A percentile compares a stretch with the other conserved stretches of the same genome.
phyloP scores from a whole-genome alignment of 1,140 invertebrate genomes.

The Aphelenchoides avenae region DNA sequence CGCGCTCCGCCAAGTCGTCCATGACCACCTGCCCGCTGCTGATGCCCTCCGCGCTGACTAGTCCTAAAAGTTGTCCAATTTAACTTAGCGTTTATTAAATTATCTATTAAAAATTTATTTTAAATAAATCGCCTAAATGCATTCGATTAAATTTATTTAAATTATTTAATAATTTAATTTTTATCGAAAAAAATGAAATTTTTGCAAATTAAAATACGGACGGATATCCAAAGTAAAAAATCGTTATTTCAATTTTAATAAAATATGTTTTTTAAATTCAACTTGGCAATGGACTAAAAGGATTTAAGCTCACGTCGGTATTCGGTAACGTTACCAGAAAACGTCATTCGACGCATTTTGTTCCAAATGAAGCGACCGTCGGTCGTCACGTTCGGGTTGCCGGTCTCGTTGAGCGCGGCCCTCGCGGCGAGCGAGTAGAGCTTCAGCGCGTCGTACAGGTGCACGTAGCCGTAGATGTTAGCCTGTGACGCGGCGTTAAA shows the following conservation, averaged over 20 bases:
- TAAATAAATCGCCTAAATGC: too few relatives aligned
- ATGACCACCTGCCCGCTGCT: conserved; percentile 29
- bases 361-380: conserved; percentile 51
- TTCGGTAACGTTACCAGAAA: conserved; percentile 41
- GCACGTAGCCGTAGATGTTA: conserved; percentile 53
- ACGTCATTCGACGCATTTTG: conserved; percentile 46
- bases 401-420: conserved; percentile 45
- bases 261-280: conserved; percentile 3
- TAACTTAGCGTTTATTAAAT: too few relatives aligned
- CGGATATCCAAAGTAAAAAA: too few relatives aligned
- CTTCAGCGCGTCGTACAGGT: conserved; percentile 53
- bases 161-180: too few relatives aligned
- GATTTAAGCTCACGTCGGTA: too few relatives aligned
- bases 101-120: too few relatives aligned
- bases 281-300: too few relatives aligned
- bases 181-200: too few relatives aligned
- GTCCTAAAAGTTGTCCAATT: conserved; percentile 30
- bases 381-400: conserved; percentile 36
- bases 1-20: conserved; percentile 26
- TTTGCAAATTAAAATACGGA: too few relatives aligned
- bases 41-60: conserved; percentile 41
- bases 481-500: conserved; percentile 18
- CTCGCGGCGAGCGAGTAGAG: conserved; percentile 49
- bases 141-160: too few relatives aligned
- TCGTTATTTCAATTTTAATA: too few relatives aligned